Evolutionary conservation across 2,888 invertebrate species (phyloP), one percentile per base, ranked within the genome.

Genomic region (Cheilosia variabilis): DNA sequence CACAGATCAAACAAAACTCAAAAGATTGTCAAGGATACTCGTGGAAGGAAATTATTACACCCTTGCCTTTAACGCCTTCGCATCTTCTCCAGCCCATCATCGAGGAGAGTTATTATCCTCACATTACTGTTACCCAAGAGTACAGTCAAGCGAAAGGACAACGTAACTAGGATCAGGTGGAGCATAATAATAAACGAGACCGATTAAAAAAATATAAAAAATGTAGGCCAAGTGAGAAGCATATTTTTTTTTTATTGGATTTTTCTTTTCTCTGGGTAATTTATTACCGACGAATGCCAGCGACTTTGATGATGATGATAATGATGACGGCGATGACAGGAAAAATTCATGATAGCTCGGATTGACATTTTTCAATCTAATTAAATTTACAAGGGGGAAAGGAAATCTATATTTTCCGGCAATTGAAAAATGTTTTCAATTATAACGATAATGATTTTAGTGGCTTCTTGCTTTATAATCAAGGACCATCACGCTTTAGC

Each of bases 1-100:
- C 17, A 10, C 22, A 52, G 62, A 76, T 75, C 57, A 81, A 81
- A 69, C 31, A 45, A 53, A 62, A 68, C 4, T 68, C 53, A 66
- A 58, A 47, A 53, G 47, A 55, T 68, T 10, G 43, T 55, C 66
- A 17, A 41, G 24, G 0, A 17, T 24, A 17, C 15, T 50, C 24
- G 58, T 50, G 24, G 37, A 50, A 10, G 15, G 37, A 24, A 37
- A 24, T 50, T 50, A 24, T 60, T 24, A 37, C n/a, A 50, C 52
- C 34, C 22, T 13, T 9, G 10, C 19, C 4, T 15, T 43, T 15
- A 37, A 37, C 13, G 37, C 17, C 15, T 15, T n/a, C 43, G 17
- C 22, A 10, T 31, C 27, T 9, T 4, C 55, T 4, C 7, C 19
- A 27, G 31, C 27, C 31, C 45, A 19, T 34, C 22, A 2, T 34